A percentile compares a stretch with the other conserved stretches of the same genome.
Evolutionary conservation across 23 tunicate species (phyloP).

Genomic region (Ascidia mentula): DNA sequence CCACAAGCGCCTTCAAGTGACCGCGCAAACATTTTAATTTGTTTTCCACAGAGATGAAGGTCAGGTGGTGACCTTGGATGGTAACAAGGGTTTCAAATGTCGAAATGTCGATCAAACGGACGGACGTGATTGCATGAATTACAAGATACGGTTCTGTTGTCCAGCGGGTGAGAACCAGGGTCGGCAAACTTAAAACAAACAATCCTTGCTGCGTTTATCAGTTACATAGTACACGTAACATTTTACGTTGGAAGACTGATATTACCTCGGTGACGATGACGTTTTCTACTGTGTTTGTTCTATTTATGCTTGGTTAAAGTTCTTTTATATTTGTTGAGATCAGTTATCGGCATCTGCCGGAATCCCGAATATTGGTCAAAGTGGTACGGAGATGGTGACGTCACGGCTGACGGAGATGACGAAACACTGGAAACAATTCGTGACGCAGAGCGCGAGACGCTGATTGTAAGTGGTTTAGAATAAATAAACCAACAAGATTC

Average conservation of each 20-base stretch:
- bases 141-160: background rate
- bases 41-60: background rate
- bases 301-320: too few relatives aligned
- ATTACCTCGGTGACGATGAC: too few relatives aligned
- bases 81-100: background rate
- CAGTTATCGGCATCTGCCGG: slow-evolving; percentile 11
- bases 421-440: background rate
- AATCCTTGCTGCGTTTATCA: too few relatives aligned
- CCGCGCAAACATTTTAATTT: background rate
- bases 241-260: too few relatives aligned
- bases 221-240: too few relatives aligned
- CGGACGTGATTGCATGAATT: background rate
- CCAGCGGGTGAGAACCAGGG: background rate
- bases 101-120: background rate
- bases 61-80: background rate
- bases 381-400: slow-evolving; percentile 16
- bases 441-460: too few relatives aligned
- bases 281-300: too few relatives aligned
- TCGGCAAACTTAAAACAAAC: too few relatives aligned
- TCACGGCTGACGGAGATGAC: slow-evolving; percentile 18
- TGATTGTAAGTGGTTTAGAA: too few relatives aligned
- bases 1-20: background rate
- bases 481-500: too few relatives aligned
- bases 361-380: background rate
- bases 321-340: too few relatives aligned